These are phyloP conservation scores for Zaprionus nigranus DNA, from an alignment of 1,140 invertebrate species.

Conservation along the genomic window DNA sequence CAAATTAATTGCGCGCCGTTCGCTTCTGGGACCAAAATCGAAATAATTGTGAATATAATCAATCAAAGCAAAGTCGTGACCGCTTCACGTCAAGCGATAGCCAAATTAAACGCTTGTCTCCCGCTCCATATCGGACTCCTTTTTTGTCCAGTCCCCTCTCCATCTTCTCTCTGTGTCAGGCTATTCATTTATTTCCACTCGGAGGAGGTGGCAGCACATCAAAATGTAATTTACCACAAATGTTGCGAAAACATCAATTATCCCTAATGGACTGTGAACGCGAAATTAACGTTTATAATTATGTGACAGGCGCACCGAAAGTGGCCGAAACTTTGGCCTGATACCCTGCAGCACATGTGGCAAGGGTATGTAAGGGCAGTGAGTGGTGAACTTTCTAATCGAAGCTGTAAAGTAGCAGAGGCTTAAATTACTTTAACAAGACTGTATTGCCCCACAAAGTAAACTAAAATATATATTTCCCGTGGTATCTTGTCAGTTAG, in stretches of 20 bases:
- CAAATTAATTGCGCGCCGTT: slow-evolving; percentile 60
- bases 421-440: too few species aligned
- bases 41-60: slow-evolving; percentile 61
- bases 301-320: slow-evolving; percentile 70
- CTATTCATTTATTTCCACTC: slow-evolving; percentile 9
- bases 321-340: slow-evolving; percentile 35
- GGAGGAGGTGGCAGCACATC: slow-evolving; percentile 53
- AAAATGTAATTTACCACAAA: slow-evolving; percentile 83
- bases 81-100: slow-evolving; percentile 32
- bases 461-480: neutral
- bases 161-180: neutral
- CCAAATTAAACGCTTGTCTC: slow-evolving; percentile 43
- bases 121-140: slow-evolving; percentile 11
- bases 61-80: slow-evolving; percentile 65
- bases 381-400: neutral
- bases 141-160: slow-evolving; percentile 8
- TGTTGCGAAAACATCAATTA: slow-evolving; percentile 83
- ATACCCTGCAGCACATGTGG: slow-evolving; percentile 16
- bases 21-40: slow-evolving; percentile 29
- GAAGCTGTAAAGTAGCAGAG: neutral
- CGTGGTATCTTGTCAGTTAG: neutral
- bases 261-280: slow-evolving; percentile 81
- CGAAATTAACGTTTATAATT: slow-evolving; percentile 83
- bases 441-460: too few species aligned
- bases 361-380: neutral